Evolutionary conservation across 37 sponge, comb jelly and placozoan genomes (phyloP), one percentile per base, ranked within the genome.

Genomic region (Oopsacas minuta): DNA sequence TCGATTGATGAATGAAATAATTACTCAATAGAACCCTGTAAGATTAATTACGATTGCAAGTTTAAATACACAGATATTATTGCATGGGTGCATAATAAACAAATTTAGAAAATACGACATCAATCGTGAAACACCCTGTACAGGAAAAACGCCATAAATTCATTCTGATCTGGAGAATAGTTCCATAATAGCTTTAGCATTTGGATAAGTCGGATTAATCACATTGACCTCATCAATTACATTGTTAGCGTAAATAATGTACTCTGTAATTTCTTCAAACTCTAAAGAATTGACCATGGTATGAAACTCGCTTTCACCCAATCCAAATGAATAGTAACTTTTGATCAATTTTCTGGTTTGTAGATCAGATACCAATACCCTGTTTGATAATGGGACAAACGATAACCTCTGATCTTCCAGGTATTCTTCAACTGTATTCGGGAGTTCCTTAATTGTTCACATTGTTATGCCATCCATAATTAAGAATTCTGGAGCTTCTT

Each of bases 391-490:
- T 61, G 75, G 75, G 75, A 12, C 28, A 34, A 61, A 34, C 22
- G 22, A 5, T 32, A 61, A 61, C 22, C 28, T 25, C 28, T 61
- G 75, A 32, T 61, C 75, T 61, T 61, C 1, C 5, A 32, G 32
- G 1, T 20, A 32, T 34, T 7, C 22, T 32, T 61, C 32, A 61
- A 34, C 22, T 7, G 30, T 61, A 32, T 61, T 34, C 22, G 75
- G 75, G 75, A 61, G 22, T 32, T 61, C 1, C 28, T 61, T 61
- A 7, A 61, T 7, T 25, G 75, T 61, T 12, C 75, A 25, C 22
- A 61, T 7, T 61, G 75, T 61, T 20, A 61, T n/a, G 28, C 75
- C 75, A 61, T 61, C 75, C 75, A 61, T 61, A 25, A 61, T 61
- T 61, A 61, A 7, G 22, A 61, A 25, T 61, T 61, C 75, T 61